Conservation (phyloP, 2,113 vertebrate genomes). For the Plecotus auritus region DNA sequence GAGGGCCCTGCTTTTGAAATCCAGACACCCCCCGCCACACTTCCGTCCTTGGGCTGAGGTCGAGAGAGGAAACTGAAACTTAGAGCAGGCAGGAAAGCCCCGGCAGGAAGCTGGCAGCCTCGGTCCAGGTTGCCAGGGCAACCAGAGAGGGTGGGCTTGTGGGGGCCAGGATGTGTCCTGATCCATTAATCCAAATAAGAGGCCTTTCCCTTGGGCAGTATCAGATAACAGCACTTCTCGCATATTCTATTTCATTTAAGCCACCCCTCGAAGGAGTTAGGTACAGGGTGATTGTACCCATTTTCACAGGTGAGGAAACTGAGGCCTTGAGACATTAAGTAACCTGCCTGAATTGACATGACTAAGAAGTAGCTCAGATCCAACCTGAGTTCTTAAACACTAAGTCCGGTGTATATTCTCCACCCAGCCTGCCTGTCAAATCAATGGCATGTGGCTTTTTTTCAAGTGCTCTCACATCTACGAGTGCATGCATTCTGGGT, state of each 20-base stretch:
- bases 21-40: not conserved
- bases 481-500: not conserved
- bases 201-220: not conserved
- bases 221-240: not conserved
- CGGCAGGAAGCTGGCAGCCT: not conserved
- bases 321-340: not conserved
- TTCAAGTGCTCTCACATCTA: not conserved
- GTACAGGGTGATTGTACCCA: not conserved
- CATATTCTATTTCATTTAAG: not conserved
- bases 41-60: not conserved
- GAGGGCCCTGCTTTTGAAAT: not conserved
- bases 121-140: not conserved
- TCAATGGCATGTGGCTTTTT: not conserved
- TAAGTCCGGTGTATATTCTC: not conserved
- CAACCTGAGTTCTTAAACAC: not conserved
- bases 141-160: not conserved
- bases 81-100: not conserved
- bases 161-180: not conserved
- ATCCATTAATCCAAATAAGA: not conserved
- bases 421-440: not conserved
- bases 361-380: not conserved
- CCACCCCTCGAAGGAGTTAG: not conserved
- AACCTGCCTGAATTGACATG: not conserved
- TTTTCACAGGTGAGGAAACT: not conserved
- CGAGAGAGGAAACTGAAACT: not conserved